Evolutionary conservation across 2,113 vertebrate species (phyloP).

Genomic region (Coracopsis vasa): DNA sequence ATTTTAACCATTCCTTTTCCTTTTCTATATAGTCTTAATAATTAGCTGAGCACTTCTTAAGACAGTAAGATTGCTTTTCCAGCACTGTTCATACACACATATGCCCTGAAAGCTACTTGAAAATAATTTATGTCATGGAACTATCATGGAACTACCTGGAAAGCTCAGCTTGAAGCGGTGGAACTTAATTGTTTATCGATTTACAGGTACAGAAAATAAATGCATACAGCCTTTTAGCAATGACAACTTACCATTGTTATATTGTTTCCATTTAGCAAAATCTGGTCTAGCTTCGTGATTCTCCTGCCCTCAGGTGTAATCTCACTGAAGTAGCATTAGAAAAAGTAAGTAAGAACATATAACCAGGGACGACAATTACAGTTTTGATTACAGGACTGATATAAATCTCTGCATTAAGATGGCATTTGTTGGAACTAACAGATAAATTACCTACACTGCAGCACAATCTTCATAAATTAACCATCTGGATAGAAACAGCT

Average conservation of each 20-base stretch:
- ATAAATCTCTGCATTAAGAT: neutral
- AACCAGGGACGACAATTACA: neutral
- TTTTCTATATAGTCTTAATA: neutral
- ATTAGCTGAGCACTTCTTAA: neutral
- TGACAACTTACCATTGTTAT: slow-evolving; percentile 89
- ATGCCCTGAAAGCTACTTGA: neutral
- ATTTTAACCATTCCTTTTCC: neutral
- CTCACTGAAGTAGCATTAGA: slow-evolving; percentile 78
- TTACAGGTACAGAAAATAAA: neutral
- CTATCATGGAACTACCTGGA: neutral
- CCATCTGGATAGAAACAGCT: neutral
- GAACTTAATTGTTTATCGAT: fast-evolving
- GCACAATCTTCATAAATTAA: fast-evolving
- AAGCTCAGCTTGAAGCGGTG: neutral
- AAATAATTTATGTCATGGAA: neutral
- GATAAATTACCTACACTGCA: neutral
- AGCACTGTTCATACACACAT: neutral
- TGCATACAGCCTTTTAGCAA: neutral
- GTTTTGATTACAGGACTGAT: neutral
- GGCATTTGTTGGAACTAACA: neutral
- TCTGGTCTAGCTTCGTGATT: slow-evolving; percentile 97
- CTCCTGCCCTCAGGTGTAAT: slow-evolving; percentile 95
- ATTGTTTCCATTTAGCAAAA: slow-evolving; percentile 96
- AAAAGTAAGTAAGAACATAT: neutral
- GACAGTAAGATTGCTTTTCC: neutral